Evolutionary conservation across 2,797 vertebrate genomes (phyloP).

Genomic region (Mus minutoides): DNA sequence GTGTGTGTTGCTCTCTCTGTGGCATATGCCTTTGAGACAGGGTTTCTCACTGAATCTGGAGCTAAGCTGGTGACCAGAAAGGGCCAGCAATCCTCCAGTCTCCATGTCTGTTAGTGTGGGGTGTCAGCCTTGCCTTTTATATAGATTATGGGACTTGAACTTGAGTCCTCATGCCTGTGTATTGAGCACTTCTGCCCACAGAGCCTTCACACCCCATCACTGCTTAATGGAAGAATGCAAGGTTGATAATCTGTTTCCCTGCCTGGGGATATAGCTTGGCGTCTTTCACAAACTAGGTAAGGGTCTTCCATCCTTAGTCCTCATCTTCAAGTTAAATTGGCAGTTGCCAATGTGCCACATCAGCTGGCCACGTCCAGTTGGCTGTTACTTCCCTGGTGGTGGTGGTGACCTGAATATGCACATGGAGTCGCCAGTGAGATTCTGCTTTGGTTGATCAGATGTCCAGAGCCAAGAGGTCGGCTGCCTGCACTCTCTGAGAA

Average conservation of each 20-base stretch:
- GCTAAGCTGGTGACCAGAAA: not conserved
- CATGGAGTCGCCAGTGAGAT: not conserved
- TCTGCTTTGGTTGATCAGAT: accelerated
- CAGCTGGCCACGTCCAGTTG: not conserved
- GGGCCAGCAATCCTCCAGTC: too few species aligned
- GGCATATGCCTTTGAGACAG: not conserved
- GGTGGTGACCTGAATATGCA: not conserved
- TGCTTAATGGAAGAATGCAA: too few species aligned
- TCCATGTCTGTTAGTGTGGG: not conserved
- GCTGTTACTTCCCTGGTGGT: not conserved
- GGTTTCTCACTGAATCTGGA: not conserved
- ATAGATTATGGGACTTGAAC: not conserved
- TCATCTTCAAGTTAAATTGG: not conserved
- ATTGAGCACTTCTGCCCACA: too few species aligned
- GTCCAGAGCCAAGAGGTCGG: not conserved
- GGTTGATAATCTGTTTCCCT: not conserved
- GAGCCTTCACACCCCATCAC: not conserved
- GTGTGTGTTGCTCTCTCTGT: not conserved
- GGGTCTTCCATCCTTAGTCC: not conserved
- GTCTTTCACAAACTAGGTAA: not conserved
- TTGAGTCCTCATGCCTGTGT: not conserved
- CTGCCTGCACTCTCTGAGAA: not conserved
- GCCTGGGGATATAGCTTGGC: not conserved
- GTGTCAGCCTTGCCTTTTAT: not conserved
- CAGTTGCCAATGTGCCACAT: accelerated